Percentiles rank a stretch among this genome's conserved stretches.
Evolutionary conservation across 2,797 vertebrate genomes (phyloP).

Genomic region (Catostomus latipinnis): DNA sequence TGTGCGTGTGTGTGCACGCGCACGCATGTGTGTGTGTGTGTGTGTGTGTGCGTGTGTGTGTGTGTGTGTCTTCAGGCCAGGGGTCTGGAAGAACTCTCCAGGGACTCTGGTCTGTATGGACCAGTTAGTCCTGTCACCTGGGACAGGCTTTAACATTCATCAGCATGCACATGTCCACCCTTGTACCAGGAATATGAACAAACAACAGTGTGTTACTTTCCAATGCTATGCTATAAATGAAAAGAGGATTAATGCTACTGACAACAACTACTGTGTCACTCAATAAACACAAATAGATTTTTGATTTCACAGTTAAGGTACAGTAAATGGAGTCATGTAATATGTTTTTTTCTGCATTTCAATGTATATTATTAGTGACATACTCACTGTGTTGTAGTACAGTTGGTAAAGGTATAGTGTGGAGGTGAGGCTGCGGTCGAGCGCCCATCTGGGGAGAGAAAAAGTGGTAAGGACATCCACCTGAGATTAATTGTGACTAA

Average conservation of each 20-base stretch:
- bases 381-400: too few species aligned
- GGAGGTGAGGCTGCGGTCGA: too few species aligned
- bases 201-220: background rate
- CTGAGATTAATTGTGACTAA: too few species aligned
- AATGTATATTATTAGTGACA: too few species aligned
- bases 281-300: background rate
- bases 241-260: background rate
- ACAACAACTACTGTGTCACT: background rate
- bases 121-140: conserved; percentile 48
- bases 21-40: background rate
- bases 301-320: too few species aligned
- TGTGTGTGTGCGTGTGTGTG: conserved; percentile 17
- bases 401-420: too few species aligned
- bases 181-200: conserved; percentile 18
- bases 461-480: too few species aligned
- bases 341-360: too few species aligned
- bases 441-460: too few species aligned
- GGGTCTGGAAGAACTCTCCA: conserved; percentile 40
- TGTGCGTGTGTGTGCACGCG: conserved; percentile 19
- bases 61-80: conserved; percentile 22
- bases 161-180: conserved; percentile 19
- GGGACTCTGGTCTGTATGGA: conserved; percentile 13
- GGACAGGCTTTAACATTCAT: conserved; percentile 49
- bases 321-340: too few species aligned
- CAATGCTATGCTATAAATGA: background rate